Conservation (phyloP, 2,113 vertebrate genomes). For the Corydoras sp. region DNA sequence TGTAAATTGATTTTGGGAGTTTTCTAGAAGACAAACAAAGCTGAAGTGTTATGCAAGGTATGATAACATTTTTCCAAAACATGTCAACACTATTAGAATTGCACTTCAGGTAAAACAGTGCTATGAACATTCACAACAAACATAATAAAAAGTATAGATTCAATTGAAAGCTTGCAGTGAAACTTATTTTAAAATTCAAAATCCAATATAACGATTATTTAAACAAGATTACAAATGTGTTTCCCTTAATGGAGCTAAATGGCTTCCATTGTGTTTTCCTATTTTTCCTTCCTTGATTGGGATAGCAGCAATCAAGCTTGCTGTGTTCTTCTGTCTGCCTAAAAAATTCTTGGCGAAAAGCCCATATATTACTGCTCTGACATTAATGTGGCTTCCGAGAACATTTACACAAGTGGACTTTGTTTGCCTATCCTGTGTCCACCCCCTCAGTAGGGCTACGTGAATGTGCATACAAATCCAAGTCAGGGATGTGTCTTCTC, state of each 20-base stretch:
- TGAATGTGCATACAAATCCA: conserved; percentile 67
- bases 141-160: too few species aligned
- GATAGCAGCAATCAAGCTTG: conserved; percentile 29
- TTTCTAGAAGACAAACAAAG: too few species aligned
- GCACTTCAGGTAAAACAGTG: too few species aligned
- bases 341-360: conserved; percentile 47
- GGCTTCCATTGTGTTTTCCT: background rate
- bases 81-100: too few species aligned
- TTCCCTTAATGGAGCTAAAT: background rate
- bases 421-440: conserved; percentile 54
- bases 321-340: conserved; percentile 50
- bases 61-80: too few species aligned
- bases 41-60: too few species aligned
- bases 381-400: conserved; percentile 40
- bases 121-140: too few species aligned
- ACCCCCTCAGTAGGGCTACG: conserved; percentile 43
- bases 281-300: conserved; percentile 12
- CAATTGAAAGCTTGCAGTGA: too few species aligned
- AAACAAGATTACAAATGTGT: background rate
- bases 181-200: background rate
- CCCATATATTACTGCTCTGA: conserved; percentile 58
- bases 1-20: too few species aligned
- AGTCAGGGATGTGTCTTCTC: conserved; percentile 41
- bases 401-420: conserved; percentile 47
- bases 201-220: background rate